Evolutionary conservation across 2,113 vertebrate genomes (phyloP).

Genomic region (Tiliqua scincoides): DNA sequence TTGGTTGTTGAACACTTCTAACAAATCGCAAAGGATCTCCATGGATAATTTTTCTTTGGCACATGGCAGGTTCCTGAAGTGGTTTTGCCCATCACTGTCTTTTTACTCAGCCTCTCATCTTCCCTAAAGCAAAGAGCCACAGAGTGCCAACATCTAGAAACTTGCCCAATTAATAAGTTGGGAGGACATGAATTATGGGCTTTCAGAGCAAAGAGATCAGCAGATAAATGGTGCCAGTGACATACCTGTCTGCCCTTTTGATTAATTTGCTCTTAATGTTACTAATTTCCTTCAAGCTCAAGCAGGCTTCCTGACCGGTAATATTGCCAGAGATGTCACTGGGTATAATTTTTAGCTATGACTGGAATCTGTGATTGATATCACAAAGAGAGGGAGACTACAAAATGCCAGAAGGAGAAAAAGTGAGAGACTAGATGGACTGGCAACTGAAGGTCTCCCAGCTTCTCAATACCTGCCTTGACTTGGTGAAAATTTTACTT

Average conservation of each 20-base stretch:
- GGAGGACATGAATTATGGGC: constrained; percentile 19
- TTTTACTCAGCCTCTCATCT: constrained; percentile 3
- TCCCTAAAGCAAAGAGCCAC: constrained; percentile 31
- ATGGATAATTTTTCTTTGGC: constrained; percentile 9
- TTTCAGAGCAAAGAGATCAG: constrained; percentile 26
- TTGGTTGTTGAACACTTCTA: not conserved
- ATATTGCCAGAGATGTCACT: constrained; percentile 5
- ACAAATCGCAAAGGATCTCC: constrained; percentile 10
- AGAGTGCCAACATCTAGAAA: not conserved
- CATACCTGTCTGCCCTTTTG: constrained; percentile 16
- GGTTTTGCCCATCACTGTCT: constrained; percentile 10
- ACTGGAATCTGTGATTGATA: not conserved
- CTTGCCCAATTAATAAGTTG: constrained; percentile 22
- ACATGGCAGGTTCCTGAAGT: constrained; percentile 7
- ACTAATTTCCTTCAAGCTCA: constrained; percentile 21
- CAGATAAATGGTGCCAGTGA: constrained; percentile 7
- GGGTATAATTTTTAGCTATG: not conserved
- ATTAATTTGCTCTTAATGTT: constrained; percentile 27
- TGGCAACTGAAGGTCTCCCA: not conserved
- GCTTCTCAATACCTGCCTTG: not conserved
- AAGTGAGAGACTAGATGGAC: not conserved
- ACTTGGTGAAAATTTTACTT: not conserved
- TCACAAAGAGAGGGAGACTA: not conserved
- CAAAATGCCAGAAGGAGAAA: not conserved
- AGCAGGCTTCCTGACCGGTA: constrained; percentile 24